Evolutionary conservation across 1,140 invertebrate genomes (phyloP).

Genomic region (Micrasema minimum): DNA sequence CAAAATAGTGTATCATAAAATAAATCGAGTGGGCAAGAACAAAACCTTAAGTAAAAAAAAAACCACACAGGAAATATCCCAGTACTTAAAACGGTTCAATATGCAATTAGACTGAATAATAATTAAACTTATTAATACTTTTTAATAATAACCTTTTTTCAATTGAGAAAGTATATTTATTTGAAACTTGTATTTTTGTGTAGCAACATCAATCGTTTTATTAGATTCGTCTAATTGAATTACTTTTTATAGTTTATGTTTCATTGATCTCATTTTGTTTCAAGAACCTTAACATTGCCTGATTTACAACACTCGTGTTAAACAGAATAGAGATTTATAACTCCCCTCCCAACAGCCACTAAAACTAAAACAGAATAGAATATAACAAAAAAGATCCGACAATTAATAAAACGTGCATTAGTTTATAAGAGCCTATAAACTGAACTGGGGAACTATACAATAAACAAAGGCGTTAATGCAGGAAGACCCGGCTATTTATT

Average conservation of each 20-base stretch:
- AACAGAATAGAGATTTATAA: slow-evolving; percentile 9
- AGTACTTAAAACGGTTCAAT: too few species aligned
- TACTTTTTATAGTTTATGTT: too few species aligned
- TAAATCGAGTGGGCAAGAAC: not conserved
- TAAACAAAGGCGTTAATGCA: slow-evolving; percentile 32
- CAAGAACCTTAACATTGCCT: too few species aligned
- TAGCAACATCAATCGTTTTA: too few species aligned
- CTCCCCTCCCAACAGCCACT: slow-evolving; percentile 1
- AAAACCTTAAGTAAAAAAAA: not conserved
- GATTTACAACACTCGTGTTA: slow-evolving; percentile 13
- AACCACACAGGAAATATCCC: too few species aligned
- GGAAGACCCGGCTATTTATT: slow-evolving; percentile 29
- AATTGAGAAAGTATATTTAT: too few species aligned
- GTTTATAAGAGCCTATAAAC: slow-evolving; percentile 32
- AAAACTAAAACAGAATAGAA: slow-evolving; percentile 6
- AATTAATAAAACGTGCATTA: slow-evolving; percentile 25
- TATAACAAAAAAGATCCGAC: not conserved
- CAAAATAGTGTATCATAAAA: not conserved
- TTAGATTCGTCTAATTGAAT: too few species aligned
- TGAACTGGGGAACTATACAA: slow-evolving; percentile 15
- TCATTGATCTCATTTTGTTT: too few species aligned
- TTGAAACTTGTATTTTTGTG: too few species aligned
- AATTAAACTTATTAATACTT: too few species aligned
- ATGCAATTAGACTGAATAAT: too few species aligned
- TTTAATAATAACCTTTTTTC: too few species aligned